Percentiles rank a stretch among this genome's conserved stretches.
phyloP scores from a whole-genome alignment of 92 coral and sea anemone genomes.

The Porites cylindrica region DNA sequence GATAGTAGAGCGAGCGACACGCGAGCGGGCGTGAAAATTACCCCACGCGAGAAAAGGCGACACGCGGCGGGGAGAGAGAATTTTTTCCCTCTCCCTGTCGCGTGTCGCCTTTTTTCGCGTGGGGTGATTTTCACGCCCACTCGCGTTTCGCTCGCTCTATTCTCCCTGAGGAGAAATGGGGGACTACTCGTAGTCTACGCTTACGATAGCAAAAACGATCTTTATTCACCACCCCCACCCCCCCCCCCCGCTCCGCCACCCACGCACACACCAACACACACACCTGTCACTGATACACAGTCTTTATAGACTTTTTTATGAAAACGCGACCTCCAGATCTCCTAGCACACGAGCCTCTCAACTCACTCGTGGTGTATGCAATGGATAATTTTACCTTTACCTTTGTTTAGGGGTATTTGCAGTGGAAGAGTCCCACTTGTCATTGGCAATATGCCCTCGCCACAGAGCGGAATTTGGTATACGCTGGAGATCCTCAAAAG shows the following conservation, averaged over 20 bases:
- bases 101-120: no score
- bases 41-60: no score
- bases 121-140: no score
- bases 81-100: no score
- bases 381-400: neutral
- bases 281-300: neutral
- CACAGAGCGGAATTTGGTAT: constrained; percentile 56
- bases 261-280: constrained; percentile 8
- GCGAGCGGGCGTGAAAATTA: no score
- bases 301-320: neutral
- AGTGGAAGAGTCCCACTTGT: constrained; percentile 40
- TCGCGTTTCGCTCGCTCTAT: no score
- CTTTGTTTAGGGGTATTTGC: constrained; percentile 22
- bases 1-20: no score
- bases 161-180: no score
- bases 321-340: constrained; percentile 9
- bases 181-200: neutral
- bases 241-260: neutral
- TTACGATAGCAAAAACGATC: neutral
- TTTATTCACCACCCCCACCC: neutral
- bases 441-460: constrained; percentile 43
- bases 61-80: no score
- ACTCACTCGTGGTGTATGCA: neutral
- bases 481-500: constrained; percentile 48
- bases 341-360: constrained; percentile 8